Conservation (phyloP, 2,888 invertebrate genomes). For the Frankliniella fusca region DNA sequence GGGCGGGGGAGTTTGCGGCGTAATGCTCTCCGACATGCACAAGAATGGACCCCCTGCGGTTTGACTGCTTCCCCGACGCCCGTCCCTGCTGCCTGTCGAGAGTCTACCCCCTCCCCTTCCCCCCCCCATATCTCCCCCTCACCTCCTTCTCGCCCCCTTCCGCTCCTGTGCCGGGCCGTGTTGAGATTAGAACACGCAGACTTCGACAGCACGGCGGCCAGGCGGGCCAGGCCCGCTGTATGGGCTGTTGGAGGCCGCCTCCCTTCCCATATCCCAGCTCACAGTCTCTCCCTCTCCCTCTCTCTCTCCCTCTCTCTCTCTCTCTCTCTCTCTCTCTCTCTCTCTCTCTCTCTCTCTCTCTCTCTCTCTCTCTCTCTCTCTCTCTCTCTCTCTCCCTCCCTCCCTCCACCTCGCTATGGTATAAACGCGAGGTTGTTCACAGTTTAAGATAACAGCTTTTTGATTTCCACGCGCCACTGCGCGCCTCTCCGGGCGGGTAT, state of each 20-base stretch:
- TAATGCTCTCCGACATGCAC: constrained; percentile 10
- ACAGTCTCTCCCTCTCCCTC: background rate
- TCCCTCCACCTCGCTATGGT: too few relatives aligned
- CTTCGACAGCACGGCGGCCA: background rate
- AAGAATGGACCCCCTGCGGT: constrained; percentile 22
- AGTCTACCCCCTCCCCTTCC: background rate
- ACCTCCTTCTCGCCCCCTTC: too few relatives aligned
- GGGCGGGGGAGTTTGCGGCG: background rate
- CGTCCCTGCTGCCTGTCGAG: too few relatives aligned
- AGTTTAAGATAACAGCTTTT: background rate
- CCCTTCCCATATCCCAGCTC: background rate
- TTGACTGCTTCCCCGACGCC: background rate
- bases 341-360: background rate
- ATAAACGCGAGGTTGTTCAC: background rate
- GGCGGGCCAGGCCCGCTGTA: background rate
- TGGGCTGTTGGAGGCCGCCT: background rate
- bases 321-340: background rate
- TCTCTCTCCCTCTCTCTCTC: background rate
- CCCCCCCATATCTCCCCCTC: background rate
- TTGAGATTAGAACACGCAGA: constrained; percentile 12
- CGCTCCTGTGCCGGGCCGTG: background rate
- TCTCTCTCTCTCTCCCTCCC: too few relatives aligned
- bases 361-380: background rate
- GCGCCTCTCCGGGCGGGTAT: too few relatives aligned
- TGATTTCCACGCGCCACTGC: too few relatives aligned